Evolutionary conservation across 2,888 invertebrate species (phyloP).

Genomic region (Electrophaes corylata): DNA sequence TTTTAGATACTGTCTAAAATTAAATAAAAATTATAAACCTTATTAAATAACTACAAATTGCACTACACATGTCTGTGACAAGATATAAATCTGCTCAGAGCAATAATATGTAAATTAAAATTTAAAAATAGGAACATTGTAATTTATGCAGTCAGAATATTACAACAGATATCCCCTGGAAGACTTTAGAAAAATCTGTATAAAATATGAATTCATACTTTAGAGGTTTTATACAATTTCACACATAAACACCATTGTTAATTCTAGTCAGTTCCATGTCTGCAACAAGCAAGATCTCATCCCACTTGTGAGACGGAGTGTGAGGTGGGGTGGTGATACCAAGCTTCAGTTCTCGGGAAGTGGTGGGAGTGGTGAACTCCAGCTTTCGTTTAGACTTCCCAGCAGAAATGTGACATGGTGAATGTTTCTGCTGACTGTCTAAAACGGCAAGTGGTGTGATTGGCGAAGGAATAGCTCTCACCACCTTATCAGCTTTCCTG

Average conservation of each 20-base stretch:
- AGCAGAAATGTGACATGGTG: conserved; percentile 64
- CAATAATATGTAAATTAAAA: conserved; percentile 65
- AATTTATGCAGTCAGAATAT: conserved; percentile 46
- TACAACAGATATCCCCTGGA: conserved; percentile 60
- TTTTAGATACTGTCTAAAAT: conserved; percentile 12
- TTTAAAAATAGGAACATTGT: conserved; percentile 67
- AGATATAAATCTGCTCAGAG: conserved; percentile 61
- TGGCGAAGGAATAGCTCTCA: conserved; percentile 63
- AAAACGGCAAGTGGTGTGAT: conserved; percentile 67
- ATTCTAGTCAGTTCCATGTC: conserved; percentile 85
- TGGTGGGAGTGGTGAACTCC: conserved; percentile 72
- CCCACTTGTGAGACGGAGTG: conserved; percentile 81
- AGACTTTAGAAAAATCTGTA: conserved; percentile 65
- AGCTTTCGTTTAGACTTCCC: conserved; percentile 77
- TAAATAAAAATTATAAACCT: conserved; percentile 28
- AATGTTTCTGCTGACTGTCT: conserved; percentile 56
- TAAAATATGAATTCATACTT: conserved; percentile 53
- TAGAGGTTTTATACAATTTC: conserved; percentile 51
- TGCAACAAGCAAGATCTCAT: conserved; percentile 83
- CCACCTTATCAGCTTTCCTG: conserved; percentile 63
- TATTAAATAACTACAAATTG: conserved; percentile 44
- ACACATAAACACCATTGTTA: conserved; percentile 74
- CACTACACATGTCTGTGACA: conserved; percentile 56
- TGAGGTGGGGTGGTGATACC: conserved; percentile 72
- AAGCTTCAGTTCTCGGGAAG: conserved; percentile 64